Percentiles rank a stretch among this genome's conserved stretches.
phyloP scores from a whole-genome alignment of 2,797 vertebrate genomes.

The Hippocampus kuda region DNA sequence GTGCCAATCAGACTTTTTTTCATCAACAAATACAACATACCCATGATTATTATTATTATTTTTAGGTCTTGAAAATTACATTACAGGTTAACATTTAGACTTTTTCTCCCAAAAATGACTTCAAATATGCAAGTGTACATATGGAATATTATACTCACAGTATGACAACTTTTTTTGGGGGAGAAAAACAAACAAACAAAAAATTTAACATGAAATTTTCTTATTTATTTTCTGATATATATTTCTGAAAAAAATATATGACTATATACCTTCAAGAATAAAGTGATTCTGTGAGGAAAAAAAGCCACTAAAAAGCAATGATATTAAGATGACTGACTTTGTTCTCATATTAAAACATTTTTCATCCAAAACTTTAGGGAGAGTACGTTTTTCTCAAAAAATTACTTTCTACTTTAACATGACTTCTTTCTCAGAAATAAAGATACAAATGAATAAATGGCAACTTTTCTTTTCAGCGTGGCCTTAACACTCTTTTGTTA shows the following conservation, averaged over 20 bases:
- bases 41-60: no score
- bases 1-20: neutral
- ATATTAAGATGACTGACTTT: neutral
- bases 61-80: neutral
- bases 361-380: neutral
- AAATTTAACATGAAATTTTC: no score
- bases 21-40: neutral
- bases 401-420: neutral
- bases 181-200: no score
- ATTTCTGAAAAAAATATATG: neutral
- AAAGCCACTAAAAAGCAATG: neutral
- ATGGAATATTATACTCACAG: neutral
- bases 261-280: neutral
- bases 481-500: neutral
- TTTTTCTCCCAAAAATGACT: neutral
- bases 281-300: neutral
- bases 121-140: neutral
- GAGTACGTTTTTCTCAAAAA: neutral
- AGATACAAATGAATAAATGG: neutral
- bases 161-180: neutral
- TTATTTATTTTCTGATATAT: neutral
- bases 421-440: neutral
- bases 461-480: neutral
- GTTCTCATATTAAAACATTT: neutral
- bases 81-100: neutral